A percentile compares a stretch with the other conserved stretches of the same genome.
phyloP scores from a whole-genome alignment of 2,797 vertebrate genomes.

The Scolopax rusticola region DNA sequence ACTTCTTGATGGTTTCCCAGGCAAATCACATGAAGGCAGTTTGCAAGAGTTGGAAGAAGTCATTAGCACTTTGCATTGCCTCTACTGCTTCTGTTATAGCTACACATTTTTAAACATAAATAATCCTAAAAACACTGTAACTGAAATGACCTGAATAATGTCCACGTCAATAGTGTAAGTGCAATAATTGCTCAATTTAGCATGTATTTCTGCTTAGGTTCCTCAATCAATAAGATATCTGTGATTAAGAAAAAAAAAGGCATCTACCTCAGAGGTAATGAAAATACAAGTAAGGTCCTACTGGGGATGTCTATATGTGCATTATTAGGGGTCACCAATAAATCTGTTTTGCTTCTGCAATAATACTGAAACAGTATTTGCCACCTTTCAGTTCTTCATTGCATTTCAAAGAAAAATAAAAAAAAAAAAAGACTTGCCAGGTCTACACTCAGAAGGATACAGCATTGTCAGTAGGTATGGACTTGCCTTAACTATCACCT shows the following conservation, averaged over 20 bases:
- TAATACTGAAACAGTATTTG: not conserved
- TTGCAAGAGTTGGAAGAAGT: not conserved
- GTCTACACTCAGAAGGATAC: not conserved
- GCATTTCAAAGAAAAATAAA: not conserved
- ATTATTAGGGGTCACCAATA: not conserved
- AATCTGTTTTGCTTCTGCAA: not conserved
- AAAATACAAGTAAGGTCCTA: not conserved
- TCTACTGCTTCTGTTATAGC: not conserved
- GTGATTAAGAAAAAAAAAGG: not conserved
- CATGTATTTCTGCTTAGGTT: slow-evolving; percentile 2
- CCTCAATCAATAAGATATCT: not conserved
- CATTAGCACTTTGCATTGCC: not conserved
- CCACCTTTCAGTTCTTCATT: not conserved
- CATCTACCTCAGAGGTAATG: not conserved
- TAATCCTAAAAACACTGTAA: not conserved
- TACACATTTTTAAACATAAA: not conserved
- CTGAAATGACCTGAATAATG: slow-evolving; percentile 35
- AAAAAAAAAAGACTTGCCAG: not conserved
- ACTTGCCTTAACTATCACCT: not conserved
- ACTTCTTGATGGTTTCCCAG: not conserved
- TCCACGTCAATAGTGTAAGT: not conserved
- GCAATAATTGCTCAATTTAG: slow-evolving; percentile 38
- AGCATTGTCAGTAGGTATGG: not conserved
- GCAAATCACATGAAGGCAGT: not conserved
- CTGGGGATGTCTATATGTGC: not conserved